Percentiles rank a stretch among this genome's conserved stretches.
These are phyloP conservation scores for Neodiprion lecontei DNA, from an alignment of 1,140 invertebrate genomes.

Conservation along the genomic window DNA sequence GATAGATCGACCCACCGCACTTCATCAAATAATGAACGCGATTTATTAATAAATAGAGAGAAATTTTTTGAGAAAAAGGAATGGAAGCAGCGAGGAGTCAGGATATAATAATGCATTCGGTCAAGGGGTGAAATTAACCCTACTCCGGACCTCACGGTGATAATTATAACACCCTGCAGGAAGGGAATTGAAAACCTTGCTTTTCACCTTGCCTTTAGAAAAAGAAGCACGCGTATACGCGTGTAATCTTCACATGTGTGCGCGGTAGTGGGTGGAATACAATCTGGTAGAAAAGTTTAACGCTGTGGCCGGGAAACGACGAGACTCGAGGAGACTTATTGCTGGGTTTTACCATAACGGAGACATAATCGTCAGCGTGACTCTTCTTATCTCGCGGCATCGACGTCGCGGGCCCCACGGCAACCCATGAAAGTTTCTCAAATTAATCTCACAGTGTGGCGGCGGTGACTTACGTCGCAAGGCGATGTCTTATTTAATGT, in stretches of 20 bases:
- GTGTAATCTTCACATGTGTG: neutral
- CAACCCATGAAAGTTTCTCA: conserved; percentile 18
- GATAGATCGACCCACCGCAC: conserved; percentile 14
- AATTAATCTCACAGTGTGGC: conserved; percentile 30
- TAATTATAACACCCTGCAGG: neutral
- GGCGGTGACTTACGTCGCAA: conserved; percentile 15
- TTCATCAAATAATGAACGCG: conserved; percentile 12
- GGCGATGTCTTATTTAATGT: conserved; percentile 25
- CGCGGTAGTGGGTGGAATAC: neutral
- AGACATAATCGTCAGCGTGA: neutral
- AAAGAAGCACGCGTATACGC: neutral
- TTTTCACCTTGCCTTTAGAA: neutral
- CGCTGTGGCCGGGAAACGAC: neutral
- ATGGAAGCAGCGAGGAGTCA: neutral
- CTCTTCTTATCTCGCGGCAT: neutral
- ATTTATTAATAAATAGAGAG: conserved; percentile 13
- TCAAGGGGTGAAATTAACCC: too few species aligned
- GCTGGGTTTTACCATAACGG: neutral
- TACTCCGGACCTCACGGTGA: neutral
- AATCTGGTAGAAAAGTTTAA: neutral
- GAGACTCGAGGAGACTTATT: neutral
- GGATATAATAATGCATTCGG: too few species aligned
- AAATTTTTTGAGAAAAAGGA: neutral
- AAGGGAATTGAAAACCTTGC: neutral
- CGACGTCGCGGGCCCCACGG: conserved; percentile 19